Percentiles rank a stretch among this genome's conserved stretches.
These are phyloP conservation scores for Heterotis niloticus DNA, from an alignment of 2,113 vertebrate species.

Conservation along the genomic window DNA sequence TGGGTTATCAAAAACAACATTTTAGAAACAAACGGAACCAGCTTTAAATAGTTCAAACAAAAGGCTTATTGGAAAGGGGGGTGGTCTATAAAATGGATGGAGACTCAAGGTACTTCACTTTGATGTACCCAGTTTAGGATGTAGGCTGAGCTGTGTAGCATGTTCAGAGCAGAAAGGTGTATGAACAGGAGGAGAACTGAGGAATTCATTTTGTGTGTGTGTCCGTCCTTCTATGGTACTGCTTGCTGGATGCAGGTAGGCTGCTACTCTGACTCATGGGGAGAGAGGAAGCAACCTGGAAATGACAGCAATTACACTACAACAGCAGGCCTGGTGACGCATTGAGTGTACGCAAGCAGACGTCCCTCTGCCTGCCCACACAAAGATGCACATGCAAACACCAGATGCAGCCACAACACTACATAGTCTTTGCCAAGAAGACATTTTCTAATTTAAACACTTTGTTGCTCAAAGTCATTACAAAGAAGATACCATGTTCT, in stretches of 20 bases:
- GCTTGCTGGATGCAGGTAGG: slow-evolving; percentile 24
- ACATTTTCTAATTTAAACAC: background rate
- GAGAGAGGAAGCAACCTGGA: slow-evolving; percentile 46
- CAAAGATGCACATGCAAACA: background rate
- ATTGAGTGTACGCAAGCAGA: background rate
- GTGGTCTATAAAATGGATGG: too few relatives aligned
- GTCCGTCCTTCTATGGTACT: slow-evolving; percentile 53
- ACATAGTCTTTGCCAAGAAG: background rate
- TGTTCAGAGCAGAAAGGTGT: too few relatives aligned
- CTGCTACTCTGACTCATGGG: slow-evolving; percentile 29
- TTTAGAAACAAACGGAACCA: background rate
- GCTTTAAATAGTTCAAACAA: background rate
- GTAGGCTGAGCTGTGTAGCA: too few relatives aligned
- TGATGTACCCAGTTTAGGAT: too few relatives aligned
- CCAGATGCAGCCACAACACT: background rate
- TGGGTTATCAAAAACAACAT: background rate
- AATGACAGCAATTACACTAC: slow-evolving; percentile 34
- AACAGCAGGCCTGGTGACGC: slow-evolving; percentile 36
- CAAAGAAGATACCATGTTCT: too few relatives aligned
- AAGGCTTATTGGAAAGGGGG: too few relatives aligned
- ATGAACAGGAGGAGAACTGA: too few relatives aligned
- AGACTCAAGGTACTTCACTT: too few relatives aligned
- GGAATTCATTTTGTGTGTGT: too few relatives aligned
- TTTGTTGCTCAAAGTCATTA: too few relatives aligned
- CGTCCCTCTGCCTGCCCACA: background rate